Percentiles rank a stretch among this genome's conserved stretches.
These are phyloP conservation scores for Chromobotia macracanthus DNA, from an alignment of 2,797 vertebrate species.

Conservation along the genomic window DNA sequence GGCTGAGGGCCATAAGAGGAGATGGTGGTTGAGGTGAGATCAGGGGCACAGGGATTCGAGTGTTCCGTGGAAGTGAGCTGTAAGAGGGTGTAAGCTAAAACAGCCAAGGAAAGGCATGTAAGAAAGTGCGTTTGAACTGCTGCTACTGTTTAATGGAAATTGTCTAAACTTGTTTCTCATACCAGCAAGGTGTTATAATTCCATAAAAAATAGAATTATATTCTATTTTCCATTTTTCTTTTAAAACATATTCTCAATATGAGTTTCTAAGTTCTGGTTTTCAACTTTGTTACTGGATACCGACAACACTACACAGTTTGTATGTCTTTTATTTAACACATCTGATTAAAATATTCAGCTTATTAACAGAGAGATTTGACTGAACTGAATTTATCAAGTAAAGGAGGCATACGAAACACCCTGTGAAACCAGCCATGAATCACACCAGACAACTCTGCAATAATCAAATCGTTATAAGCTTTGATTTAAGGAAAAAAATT, in stretches of 20 bases:
- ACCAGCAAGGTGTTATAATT: neutral
- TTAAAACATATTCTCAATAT: neutral
- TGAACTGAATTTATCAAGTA: neutral
- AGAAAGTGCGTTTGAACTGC: neutral
- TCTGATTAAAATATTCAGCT: neutral
- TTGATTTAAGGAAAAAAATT: neutral
- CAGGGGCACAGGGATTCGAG: slow-evolving; percentile 70
- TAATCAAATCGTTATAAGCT: neutral
- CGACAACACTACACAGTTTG: neutral
- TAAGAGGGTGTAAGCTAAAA: slow-evolving; percentile 42
- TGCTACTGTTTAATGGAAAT: neutral
- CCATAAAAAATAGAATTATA: too few species aligned
- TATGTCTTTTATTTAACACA: neutral
- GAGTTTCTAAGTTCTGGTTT: neutral
- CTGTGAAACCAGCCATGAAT: neutral
- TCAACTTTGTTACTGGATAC: too few species aligned
- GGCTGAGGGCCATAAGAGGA: slow-evolving; percentile 76
- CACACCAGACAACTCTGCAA: neutral
- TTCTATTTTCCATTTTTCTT: neutral
- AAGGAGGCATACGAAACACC: neutral
- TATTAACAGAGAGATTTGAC: neutral
- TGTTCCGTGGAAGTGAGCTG: slow-evolving; percentile 69
- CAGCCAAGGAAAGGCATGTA: neutral
- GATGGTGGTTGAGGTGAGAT: slow-evolving; percentile 65
- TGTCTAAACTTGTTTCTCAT: neutral